Conservation (phyloP, 1,140 invertebrate species). For the Piezodorus guildinii region DNA sequence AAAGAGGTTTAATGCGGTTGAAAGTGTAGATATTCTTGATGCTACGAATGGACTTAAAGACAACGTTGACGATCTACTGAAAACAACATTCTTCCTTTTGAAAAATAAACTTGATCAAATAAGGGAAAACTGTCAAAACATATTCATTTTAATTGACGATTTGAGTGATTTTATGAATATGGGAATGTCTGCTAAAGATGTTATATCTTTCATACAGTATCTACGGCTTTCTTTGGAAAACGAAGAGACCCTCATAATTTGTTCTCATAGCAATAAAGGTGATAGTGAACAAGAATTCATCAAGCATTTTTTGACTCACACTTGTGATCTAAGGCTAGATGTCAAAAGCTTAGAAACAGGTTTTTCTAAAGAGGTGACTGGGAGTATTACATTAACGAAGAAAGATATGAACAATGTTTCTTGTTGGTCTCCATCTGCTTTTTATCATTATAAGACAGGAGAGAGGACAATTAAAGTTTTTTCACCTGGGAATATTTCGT, state of each 20-base stretch:
- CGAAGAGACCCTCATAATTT: background rate
- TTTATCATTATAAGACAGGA: conserved; percentile 15
- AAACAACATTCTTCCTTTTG: background rate
- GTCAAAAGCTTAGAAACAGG: conserved; percentile 6
- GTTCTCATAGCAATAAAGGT: background rate
- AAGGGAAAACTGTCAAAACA: background rate
- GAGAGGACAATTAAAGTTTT: conserved; percentile 18
- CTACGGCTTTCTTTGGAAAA: background rate
- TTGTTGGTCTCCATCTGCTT: background rate
- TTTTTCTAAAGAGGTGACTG: conserved; percentile 11
- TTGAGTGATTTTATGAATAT: background rate
- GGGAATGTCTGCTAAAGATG: background rate
- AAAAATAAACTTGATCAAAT: background rate
- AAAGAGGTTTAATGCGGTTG: background rate
- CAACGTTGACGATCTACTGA: background rate
- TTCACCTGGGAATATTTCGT: conserved; percentile 16
- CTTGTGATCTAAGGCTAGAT: background rate
- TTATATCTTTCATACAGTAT: background rate
- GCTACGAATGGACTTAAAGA: background rate
- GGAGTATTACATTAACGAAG: background rate
- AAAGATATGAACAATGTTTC: background rate
- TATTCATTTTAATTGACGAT: background rate
- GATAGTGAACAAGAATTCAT: background rate
- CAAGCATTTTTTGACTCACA: background rate
- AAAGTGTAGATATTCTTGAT: background rate